Percentiles rank a stretch among this genome's conserved stretches.
phyloP scores from a whole-genome alignment of 1,140 invertebrate species.

The Brachionus plicatilis region DNA sequence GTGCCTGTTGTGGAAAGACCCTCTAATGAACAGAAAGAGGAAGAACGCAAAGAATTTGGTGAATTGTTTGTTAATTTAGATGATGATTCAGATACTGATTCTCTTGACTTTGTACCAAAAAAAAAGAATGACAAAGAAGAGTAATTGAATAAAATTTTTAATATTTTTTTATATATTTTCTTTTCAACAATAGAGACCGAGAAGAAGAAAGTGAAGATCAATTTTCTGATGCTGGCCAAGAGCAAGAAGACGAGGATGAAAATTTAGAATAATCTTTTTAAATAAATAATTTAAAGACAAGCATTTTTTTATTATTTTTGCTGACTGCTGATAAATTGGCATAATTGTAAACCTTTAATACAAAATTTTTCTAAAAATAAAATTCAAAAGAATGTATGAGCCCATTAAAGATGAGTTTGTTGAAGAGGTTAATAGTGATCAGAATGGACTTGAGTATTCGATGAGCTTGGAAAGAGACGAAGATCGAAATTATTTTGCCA shows the following conservation, averaged over 20 bases:
- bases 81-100: conserved; percentile 46
- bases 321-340: neutral
- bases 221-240: conserved; percentile 41
- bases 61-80: conserved; percentile 47
- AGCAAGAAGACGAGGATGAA: conserved; percentile 43
- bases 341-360: neutral
- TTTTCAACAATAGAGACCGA: neutral
- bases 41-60: conserved; percentile 47
- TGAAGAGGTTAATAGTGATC: neutral
- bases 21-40: conserved; percentile 42
- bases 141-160: conserved; percentile 25
- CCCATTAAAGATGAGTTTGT: neutral
- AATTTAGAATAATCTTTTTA: neutral
- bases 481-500: neutral
- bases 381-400: conserved; percentile 4
- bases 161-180: neutral
- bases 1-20: conserved; percentile 43
- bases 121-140: neutral
- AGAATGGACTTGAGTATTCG: neutral
- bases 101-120: conserved; percentile 41
- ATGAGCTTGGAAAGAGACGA: neutral
- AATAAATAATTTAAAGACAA: neutral
- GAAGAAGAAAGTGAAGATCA: conserved; percentile 41
- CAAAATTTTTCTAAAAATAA: too few species aligned
- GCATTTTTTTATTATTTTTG: neutral